Evolutionary conservation across 2,888 invertebrate genomes (phyloP).

Genomic region (Sepiola atlantica): DNA sequence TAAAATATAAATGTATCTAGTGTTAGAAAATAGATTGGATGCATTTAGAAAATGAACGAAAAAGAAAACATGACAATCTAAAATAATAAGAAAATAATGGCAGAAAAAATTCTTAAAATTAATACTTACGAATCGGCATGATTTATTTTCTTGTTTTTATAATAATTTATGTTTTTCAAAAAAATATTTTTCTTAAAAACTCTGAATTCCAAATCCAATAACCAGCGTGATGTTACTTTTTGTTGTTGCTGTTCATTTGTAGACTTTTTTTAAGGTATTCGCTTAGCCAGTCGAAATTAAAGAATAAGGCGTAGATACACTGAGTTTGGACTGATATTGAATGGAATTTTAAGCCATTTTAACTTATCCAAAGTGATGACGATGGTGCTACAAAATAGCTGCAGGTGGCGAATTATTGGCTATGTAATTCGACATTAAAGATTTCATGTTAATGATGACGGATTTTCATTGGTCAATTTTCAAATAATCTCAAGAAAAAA

Average conservation of each 20-base stretch:
- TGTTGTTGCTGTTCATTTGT: not conserved
- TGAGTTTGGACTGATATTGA: not conserved
- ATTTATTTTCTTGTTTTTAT: not conserved
- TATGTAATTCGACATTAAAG: not conserved
- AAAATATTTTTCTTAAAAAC: not conserved
- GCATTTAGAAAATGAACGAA: not conserved
- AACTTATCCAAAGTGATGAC: not conserved
- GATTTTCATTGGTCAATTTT: conserved; percentile 33
- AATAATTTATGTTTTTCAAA: not conserved
- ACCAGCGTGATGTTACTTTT: too few relatives aligned
- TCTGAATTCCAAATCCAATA: not conserved
- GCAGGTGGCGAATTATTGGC: not conserved
- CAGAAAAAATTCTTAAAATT: not conserved
- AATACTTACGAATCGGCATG: conserved; percentile 38
- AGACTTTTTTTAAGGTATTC: not conserved
- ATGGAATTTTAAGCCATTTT: not conserved
- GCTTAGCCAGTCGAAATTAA: not conserved
- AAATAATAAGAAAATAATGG: not conserved
- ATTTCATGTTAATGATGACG: not conserved
- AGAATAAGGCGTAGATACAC: not conserved
- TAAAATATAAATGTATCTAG: too few relatives aligned
- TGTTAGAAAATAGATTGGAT: not conserved
- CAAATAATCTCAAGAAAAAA: not conserved
- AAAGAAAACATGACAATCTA: not conserved
- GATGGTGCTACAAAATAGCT: not conserved